Conservation (phyloP, 2,797 vertebrate species). For the Danio albolineatus region DNA sequence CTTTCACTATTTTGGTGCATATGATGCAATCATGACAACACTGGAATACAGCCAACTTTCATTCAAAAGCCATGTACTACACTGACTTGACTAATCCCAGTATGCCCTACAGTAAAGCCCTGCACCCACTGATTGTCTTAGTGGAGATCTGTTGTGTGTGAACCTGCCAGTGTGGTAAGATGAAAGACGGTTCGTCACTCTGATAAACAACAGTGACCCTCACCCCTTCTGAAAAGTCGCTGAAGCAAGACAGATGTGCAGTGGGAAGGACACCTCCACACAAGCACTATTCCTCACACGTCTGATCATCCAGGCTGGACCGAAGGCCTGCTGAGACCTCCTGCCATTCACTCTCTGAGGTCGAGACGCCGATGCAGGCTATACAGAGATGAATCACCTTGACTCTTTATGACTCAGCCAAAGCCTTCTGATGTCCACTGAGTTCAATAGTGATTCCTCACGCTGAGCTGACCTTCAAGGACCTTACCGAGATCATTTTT, state of each 20-base stretch:
- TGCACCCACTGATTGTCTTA: not conserved
- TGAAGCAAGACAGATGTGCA: slow-evolving; percentile 43
- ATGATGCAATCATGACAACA: not conserved
- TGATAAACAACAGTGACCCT: slow-evolving; percentile 43
- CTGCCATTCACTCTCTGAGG: slow-evolving; percentile 37
- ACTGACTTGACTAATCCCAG: not conserved
- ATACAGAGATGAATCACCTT: slow-evolving; percentile 50
- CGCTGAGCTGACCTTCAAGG: slow-evolving; percentile 25
- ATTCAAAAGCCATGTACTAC: not conserved
- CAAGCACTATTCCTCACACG: slow-evolving; percentile 20
- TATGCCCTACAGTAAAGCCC: not conserved
- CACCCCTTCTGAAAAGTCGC: slow-evolving; percentile 28
- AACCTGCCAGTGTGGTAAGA: slow-evolving; percentile 25
- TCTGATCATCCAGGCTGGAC: not conserved
- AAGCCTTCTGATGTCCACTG: slow-evolving; percentile 36
- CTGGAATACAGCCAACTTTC: not conserved
- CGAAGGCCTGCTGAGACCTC: slow-evolving; percentile 21
- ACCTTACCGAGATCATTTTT: slow-evolving; percentile 19
- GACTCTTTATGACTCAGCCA: slow-evolving; percentile 48
- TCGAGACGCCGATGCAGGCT: not conserved
- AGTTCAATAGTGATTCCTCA: slow-evolving; percentile 31
- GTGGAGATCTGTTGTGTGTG: slow-evolving; percentile 14
- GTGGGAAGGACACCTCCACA: slow-evolving; percentile 32
- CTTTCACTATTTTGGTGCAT: not conserved
- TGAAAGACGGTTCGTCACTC: slow-evolving; percentile 24